Evolutionary conservation across 2,888 invertebrate genomes (phyloP).

Genomic region (Ypsolopha sequella): DNA sequence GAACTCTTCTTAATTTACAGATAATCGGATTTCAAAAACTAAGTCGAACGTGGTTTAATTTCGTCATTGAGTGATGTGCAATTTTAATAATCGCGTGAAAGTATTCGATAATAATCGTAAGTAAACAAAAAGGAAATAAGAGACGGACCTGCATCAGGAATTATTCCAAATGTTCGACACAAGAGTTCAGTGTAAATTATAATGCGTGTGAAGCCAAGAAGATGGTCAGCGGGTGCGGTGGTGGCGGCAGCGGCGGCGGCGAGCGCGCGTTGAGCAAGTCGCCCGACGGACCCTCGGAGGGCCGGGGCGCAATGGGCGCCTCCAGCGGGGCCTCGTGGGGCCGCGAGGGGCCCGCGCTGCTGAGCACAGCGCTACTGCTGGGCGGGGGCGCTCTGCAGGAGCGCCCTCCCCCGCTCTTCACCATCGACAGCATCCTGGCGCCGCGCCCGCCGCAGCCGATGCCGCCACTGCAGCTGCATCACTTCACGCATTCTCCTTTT

Average conservation of each 20-base stretch:
- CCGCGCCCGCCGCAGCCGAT: conserved; percentile 74
- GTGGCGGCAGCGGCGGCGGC: conserved; percentile 3
- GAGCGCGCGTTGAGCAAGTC: conserved; percentile 1
- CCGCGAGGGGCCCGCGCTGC: conserved; percentile 60
- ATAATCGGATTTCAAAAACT: too few relatives aligned
- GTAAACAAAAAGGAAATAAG: too few relatives aligned
- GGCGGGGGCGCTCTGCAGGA: conserved; percentile 58
- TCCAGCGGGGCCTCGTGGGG: conserved; percentile 41
- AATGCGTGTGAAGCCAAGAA: conserved; percentile 17
- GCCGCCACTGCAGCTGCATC: conserved; percentile 69
- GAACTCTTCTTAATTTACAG: too few relatives aligned
- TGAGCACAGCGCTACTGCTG: conserved; percentile 64
- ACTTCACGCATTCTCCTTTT: conserved; percentile 74
- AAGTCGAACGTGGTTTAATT: too few relatives aligned
- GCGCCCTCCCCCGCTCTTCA: conserved; percentile 76
- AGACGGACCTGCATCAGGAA: too few relatives aligned
- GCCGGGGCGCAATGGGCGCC: conserved; percentile 42
- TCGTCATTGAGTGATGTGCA: too few relatives aligned
- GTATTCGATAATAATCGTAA: too few relatives aligned
- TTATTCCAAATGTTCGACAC: too few relatives aligned
- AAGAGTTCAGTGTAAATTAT: conserved; percentile 8
- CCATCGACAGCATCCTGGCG: conserved; percentile 89
- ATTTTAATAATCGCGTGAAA: too few relatives aligned
- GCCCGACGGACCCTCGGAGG: conserved; percentile 12
- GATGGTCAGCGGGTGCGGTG: conserved; percentile 19